Conservation (phyloP, 2,888 invertebrate genomes). For the Ormia ochracea region DNA sequence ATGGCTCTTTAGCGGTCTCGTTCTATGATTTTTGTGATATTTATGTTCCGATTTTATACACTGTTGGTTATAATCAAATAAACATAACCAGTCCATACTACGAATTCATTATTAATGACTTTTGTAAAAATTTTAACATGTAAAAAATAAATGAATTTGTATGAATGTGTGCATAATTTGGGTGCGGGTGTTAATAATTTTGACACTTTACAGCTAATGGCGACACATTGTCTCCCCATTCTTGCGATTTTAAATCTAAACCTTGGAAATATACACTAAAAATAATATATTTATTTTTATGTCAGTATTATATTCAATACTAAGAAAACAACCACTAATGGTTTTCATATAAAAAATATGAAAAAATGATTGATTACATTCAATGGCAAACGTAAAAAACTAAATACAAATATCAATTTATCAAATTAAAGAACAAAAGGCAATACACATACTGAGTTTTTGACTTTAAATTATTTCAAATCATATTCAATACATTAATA, state of each 20-base stretch:
- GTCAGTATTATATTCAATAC: too few species aligned
- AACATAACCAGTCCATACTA: slow-evolving; percentile 44
- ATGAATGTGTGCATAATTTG: slow-evolving; percentile 12
- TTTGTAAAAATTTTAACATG: not conserved
- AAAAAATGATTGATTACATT: slow-evolving; percentile 55
- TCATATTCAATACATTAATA: not conserved
- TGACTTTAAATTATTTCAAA: not conserved
- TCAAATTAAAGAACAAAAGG: slow-evolving; percentile 46
- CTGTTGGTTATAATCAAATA: slow-evolving; percentile 34
- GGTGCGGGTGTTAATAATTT: slow-evolving; percentile 63
- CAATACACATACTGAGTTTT: not conserved
- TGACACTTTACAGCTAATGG: slow-evolving; percentile 60
- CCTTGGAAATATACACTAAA: not conserved
- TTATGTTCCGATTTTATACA: slow-evolving; percentile 37
- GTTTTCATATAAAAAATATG: not conserved
- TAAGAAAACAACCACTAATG: not conserved
- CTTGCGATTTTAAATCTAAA: not conserved
- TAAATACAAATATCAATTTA: slow-evolving; percentile 49
- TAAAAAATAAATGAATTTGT: not conserved
- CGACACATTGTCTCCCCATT: slow-evolving; percentile 61
- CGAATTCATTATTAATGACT: slow-evolving; percentile 23
- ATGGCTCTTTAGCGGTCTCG: slow-evolving; percentile 12
- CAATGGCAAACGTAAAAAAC: slow-evolving; percentile 20
- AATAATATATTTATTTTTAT: slow-evolving; percentile 2
- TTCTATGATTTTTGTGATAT: slow-evolving; percentile 25